Percentiles rank a stretch among this genome's conserved stretches.
Conservation (phyloP, 2,797 vertebrate species). For the Centroberyx gerrardi region DNA sequence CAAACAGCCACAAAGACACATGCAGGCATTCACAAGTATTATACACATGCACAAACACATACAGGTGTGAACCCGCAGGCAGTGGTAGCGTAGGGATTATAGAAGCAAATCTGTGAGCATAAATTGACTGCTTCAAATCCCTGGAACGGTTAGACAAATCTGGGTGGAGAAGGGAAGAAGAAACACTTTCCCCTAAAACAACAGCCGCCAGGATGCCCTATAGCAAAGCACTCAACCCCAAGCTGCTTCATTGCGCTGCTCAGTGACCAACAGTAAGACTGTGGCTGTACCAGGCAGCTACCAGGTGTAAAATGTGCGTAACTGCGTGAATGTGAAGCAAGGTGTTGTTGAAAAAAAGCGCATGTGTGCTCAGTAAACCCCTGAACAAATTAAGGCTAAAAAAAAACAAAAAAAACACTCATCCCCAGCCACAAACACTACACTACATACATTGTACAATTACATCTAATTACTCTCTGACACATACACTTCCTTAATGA, state of each 20-base stretch:
- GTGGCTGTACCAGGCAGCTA: conserved; percentile 10
- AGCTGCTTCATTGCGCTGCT: conserved; percentile 27
- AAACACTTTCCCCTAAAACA: conserved; percentile 7
- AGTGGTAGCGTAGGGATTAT: conserved; percentile 12
- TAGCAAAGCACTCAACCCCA: conserved; percentile 32
- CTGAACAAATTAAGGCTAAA: conserved; percentile 16
- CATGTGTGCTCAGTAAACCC: conserved; percentile 18
- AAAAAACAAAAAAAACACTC: background rate
- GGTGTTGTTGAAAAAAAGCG: conserved; percentile 14
- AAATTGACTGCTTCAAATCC: conserved; percentile 17
- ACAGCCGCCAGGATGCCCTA: conserved; percentile 5
- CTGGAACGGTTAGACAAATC: background rate
- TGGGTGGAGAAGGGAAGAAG: background rate
- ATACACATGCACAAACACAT: background rate
- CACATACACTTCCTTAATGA: conserved; percentile 43
- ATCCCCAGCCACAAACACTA: conserved; percentile 1
- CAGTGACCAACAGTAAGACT: conserved; percentile 5
- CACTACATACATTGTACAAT: conserved; percentile 27
- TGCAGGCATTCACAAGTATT: background rate
- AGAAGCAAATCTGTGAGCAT: conserved; percentile 35
- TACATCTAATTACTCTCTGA: conserved; percentile 32
- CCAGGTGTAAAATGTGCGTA: conserved; percentile 19
- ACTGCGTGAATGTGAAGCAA: conserved; percentile 15
- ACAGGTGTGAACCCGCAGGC: conserved; percentile 21
- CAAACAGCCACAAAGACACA: background rate